Evolutionary conservation across 2,113 vertebrate species (phyloP).

Genomic region (Cebidichthys violaceus): DNA sequence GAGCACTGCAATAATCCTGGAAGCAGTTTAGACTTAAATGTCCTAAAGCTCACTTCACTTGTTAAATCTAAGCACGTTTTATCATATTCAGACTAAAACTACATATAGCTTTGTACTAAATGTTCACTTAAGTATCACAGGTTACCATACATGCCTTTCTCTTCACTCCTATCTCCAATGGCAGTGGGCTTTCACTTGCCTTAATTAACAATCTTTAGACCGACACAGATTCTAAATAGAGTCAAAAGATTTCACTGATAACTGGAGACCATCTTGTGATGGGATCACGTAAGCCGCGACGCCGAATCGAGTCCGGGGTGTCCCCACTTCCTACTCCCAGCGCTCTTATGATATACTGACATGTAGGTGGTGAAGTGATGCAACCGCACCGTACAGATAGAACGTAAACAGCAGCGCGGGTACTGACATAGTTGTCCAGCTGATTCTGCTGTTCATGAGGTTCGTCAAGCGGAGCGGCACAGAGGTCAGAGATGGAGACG

Average conservation of each 20-base stretch:
- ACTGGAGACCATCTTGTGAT: not conserved
- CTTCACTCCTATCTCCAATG: not conserved
- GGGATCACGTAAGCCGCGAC: not conserved
- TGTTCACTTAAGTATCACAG: not conserved
- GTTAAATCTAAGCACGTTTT: not conserved
- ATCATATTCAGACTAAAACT: not conserved
- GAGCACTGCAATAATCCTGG: not conserved
- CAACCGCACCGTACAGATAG: not conserved
- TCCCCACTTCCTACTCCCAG: not conserved
- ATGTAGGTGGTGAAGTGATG: not conserved
- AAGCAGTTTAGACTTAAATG: not conserved
- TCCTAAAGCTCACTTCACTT: not conserved
- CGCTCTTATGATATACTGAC: not conserved
- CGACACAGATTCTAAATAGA: not conserved
- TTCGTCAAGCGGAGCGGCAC: slow-evolving; percentile 89
- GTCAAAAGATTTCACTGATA: not conserved
- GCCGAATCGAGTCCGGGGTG: not conserved
- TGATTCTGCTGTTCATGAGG: slow-evolving; percentile 84
- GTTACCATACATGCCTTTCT: not conserved
- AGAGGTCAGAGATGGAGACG: slow-evolving; percentile 91
- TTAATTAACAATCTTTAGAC: not conserved
- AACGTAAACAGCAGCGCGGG: not conserved
- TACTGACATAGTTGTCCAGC: slow-evolving; percentile 87
- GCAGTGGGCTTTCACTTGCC: not conserved
- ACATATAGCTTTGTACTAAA: not conserved